A percentile compares a stretch with the other conserved stretches of the same genome.
These are phyloP conservation scores for Acleris literana DNA, from an alignment of 2,888 invertebrate genomes.

Conservation along the genomic window DNA sequence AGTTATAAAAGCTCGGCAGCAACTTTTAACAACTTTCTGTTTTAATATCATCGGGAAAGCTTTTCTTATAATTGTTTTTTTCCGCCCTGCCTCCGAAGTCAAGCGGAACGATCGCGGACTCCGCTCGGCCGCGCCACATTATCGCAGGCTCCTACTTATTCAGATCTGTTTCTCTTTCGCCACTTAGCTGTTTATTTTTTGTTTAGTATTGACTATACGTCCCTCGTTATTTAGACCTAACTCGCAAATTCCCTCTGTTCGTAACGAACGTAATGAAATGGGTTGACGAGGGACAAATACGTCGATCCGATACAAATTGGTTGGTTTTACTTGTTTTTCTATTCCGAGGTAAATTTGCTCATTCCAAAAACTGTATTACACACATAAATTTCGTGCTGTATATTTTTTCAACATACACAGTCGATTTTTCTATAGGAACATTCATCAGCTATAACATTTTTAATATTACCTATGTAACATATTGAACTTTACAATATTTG, in stretches of 20 bases:
- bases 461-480: too few relatives aligned
- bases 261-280: slow-evolving; percentile 11
- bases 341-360: neutral
- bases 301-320: slow-evolving; percentile 17
- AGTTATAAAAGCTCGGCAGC: slow-evolving; percentile 34
- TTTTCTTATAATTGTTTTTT: slow-evolving; percentile 49
- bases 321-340: neutral
- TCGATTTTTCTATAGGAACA: too few relatives aligned
- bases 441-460: too few relatives aligned
- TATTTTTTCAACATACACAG: too few relatives aligned
- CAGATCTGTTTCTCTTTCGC: neutral
- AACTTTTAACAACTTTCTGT: slow-evolving; percentile 42
- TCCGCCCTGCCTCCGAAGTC: slow-evolving; percentile 39
- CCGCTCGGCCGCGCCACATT: slow-evolving; percentile 12
- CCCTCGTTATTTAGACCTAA: neutral
- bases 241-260: slow-evolving; percentile 8
- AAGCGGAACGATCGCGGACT: slow-evolving; percentile 38
- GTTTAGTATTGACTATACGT: neutral
- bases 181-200: neutral
- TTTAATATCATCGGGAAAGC: slow-evolving; percentile 41
- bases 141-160: slow-evolving; percentile 15
- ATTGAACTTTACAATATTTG: too few relatives aligned
- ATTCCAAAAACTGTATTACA: too few relatives aligned
- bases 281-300: slow-evolving; percentile 20
- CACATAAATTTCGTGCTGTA: too few relatives aligned